phyloP scores from a whole-genome alignment of 2,888 invertebrate genomes.

The Latrodectus hesperus region DNA sequence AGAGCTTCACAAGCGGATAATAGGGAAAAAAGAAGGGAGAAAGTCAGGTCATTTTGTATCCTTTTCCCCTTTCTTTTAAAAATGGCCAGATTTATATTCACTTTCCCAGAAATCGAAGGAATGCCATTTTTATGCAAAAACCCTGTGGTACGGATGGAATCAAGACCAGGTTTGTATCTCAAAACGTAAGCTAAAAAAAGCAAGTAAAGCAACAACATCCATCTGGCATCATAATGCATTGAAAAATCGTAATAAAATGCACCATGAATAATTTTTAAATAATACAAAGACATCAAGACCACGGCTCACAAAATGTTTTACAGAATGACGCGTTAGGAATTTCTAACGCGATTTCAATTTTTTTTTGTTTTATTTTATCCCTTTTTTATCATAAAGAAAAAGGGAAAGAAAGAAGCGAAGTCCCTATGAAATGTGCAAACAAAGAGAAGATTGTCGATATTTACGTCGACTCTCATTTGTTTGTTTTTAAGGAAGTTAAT shows the following conservation, averaged over 20 bases:
- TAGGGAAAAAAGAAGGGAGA: slow-evolving; percentile 29
- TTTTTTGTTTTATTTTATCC: slow-evolving; percentile 26
- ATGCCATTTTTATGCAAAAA: slow-evolving; percentile 64
- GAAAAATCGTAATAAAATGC: slow-evolving; percentile 66
- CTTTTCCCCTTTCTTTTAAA: slow-evolving; percentile 14
- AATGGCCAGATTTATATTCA: slow-evolving; percentile 59
- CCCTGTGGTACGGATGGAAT: slow-evolving; percentile 50
- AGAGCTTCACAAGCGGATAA: slow-evolving; percentile 49
- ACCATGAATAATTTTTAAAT: slow-evolving; percentile 65
- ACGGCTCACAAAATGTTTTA: slow-evolving; percentile 48
- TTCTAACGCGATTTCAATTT: slow-evolving; percentile 48
- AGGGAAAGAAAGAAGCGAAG: slow-evolving; percentile 10
- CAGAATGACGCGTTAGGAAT: slow-evolving; percentile 58
- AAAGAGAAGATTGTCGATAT: slow-evolving; percentile 18
- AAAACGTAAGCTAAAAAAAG: slow-evolving; percentile 38
- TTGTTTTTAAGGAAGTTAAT: slow-evolving; percentile 41
- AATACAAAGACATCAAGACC: slow-evolving; percentile 60
- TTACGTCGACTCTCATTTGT: slow-evolving; percentile 33
- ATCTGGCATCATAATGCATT: slow-evolving; percentile 39
- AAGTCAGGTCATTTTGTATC: slow-evolving; percentile 59
- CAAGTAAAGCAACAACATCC: slow-evolving; percentile 23
- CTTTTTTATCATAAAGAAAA: slow-evolving; percentile 25
- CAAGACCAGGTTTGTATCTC: slow-evolving; percentile 49
- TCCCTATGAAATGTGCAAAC: slow-evolving; percentile 29
- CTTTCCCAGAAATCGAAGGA: slow-evolving; percentile 53